Evolutionary conservation across 2,888 invertebrate species (phyloP).

Genomic region (Caenorhabditis sinica): DNA sequence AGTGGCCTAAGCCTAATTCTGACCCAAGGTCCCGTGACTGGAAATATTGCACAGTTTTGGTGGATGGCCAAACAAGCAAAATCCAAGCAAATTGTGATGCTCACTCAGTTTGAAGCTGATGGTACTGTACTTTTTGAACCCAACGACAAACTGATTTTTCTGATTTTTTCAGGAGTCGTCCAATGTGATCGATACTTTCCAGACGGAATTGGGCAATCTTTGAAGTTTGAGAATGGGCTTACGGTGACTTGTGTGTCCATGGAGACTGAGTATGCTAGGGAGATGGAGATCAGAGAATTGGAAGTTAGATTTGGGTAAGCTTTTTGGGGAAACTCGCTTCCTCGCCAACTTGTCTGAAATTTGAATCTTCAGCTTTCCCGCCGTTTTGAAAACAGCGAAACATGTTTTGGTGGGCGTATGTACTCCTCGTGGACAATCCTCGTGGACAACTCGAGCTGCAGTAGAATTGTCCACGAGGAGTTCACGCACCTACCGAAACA

Average conservation of each 20-base stretch:
- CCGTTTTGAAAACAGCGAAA: no score
- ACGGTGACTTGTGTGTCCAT: background rate
- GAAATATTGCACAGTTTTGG: background rate
- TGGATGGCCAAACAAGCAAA: conserved; percentile 8
- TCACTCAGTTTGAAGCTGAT: background rate
- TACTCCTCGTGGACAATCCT: no score
- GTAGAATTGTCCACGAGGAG: no score
- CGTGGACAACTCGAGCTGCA: no score
- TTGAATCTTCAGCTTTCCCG: no score
- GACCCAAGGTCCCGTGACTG: background rate
- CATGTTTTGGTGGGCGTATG: no score
- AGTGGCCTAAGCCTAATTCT: background rate
- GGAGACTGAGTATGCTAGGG: background rate
- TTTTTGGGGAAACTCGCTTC: background rate
- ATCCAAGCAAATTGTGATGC: background rate
- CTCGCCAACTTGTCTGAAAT: no score
- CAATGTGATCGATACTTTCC: conserved; percentile 4
- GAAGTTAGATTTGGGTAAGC: no score
- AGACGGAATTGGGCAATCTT: background rate
- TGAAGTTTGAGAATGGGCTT: background rate
- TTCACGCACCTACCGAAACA: no score
- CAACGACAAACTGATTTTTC: background rate
- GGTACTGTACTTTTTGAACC: no score
- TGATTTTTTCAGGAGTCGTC: background rate
- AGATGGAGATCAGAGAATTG: no score